Conservation (phyloP, 2,888 invertebrate species). For the Magallana nippona region DNA sequence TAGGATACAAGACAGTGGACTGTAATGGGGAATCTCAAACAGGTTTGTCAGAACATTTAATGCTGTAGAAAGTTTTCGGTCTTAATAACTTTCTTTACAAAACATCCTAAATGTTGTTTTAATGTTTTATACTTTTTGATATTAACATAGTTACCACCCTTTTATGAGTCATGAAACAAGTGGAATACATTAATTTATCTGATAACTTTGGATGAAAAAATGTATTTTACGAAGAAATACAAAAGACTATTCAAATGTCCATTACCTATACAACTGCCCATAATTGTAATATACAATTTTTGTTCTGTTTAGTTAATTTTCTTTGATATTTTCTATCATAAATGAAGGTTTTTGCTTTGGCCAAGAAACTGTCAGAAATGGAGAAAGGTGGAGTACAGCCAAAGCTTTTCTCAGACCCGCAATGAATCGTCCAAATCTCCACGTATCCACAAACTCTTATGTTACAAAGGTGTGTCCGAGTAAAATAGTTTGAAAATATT, state of each 20-base stretch:
- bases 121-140: no score
- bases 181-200: background rate
- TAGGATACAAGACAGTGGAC: conserved; percentile 82
- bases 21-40: conserved; percentile 78
- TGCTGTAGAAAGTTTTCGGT: background rate
- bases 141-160: no score
- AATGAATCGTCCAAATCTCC: conserved; percentile 67
- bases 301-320: no score
- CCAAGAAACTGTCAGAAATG: conserved; percentile 53
- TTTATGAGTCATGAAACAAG: no score
- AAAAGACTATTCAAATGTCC: no score
- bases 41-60: conserved; percentile 64
- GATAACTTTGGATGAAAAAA: background rate
- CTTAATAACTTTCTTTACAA: background rate
- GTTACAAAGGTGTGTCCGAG: conserved; percentile 61
- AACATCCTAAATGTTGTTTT: background rate
- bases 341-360: conserved; percentile 46
- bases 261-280: no score
- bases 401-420: conserved; percentile 73
- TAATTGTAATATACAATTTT: no score
- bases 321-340: background rate
- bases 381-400: conserved; percentile 72
- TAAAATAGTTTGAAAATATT: background rate
- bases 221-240: background rate
- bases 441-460: conserved; percentile 62